These are phyloP conservation scores for Pristionchus fissidentatus DNA, from an alignment of 2,888 invertebrate species.

Conservation along the genomic window DNA sequence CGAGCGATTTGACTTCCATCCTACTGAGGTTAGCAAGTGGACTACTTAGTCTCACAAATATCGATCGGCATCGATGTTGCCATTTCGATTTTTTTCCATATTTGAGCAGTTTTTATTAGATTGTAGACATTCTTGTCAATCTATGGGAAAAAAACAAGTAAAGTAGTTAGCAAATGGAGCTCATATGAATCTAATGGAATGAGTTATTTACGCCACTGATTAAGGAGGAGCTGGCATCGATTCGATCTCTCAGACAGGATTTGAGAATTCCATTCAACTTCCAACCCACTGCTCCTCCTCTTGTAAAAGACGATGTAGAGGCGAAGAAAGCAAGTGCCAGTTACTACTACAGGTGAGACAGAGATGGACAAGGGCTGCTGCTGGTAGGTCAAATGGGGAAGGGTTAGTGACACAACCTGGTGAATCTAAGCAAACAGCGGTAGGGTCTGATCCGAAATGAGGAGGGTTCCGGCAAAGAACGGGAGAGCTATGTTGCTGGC, in stretches of 20 bases:
- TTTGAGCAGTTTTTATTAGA: no score
- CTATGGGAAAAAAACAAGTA: no score
- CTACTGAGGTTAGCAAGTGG: conserved; percentile 55
- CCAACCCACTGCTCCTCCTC: conserved; percentile 83
- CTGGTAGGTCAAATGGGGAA: no score
- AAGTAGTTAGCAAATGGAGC: background rate
- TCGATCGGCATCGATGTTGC: no score
- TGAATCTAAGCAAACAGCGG: no score
- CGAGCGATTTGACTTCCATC: conserved; percentile 75
- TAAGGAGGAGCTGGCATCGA: conserved; percentile 79
- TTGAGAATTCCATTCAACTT: conserved; percentile 87
- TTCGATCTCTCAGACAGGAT: conserved; percentile 81
- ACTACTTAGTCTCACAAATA: background rate
- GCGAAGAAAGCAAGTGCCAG: conserved; percentile 48
- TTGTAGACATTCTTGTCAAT: no score
- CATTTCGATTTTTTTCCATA: no score
- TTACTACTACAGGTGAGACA: conserved; percentile 58
- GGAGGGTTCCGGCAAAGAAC: no score
- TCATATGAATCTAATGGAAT: no score
- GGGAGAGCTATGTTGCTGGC: no score
- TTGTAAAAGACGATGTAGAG: conserved; percentile 48
- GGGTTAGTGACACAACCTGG: background rate
- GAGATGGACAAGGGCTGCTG: background rate
- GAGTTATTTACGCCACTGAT: background rate
- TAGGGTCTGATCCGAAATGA: no score